These are phyloP conservation scores for Brachypteracias leptosomus DNA, from an alignment of 2,113 vertebrate genomes.

Conservation along the genomic window DNA sequence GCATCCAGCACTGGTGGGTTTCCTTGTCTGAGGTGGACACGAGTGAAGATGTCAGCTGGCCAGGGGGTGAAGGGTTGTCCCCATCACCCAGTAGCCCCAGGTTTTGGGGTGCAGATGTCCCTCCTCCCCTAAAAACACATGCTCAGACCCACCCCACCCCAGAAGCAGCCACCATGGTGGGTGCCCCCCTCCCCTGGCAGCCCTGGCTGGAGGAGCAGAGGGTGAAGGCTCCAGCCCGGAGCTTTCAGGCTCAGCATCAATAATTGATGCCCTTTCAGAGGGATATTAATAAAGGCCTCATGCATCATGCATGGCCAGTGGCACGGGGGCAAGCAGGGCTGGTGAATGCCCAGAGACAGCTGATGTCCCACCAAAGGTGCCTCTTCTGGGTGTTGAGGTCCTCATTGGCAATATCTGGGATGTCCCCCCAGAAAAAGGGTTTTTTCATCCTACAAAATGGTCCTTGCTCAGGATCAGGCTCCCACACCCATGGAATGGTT, in stretches of 20 bases:
- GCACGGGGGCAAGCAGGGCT: background rate
- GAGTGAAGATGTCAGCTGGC: fast-evolving
- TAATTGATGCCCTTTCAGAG: background rate
- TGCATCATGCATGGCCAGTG: background rate
- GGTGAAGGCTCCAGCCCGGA: background rate
- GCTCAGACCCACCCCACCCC: background rate
- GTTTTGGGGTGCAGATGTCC: fast-evolving
- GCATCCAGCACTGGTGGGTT: fast-evolving
- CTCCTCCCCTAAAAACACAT: background rate
- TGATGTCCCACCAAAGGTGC: fast-evolving
- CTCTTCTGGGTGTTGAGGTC: background rate
- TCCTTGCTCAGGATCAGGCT: background rate
- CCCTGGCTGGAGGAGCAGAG: fast-evolving
- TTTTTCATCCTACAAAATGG: background rate
- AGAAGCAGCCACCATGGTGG: background rate
- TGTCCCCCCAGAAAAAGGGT: fast-evolving
- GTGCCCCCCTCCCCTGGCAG: background rate
- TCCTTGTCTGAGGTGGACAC: fast-evolving
- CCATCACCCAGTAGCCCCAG: background rate
- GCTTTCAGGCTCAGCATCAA: background rate
- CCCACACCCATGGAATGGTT: fast-evolving
- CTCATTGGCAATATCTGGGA: fast-evolving
- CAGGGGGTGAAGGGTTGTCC: fast-evolving
- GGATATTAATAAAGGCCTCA: background rate
- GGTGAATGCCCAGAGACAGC: fast-evolving